These are phyloP conservation scores for Reticulitermes speratus DNA, from an alignment of 1,140 invertebrate species.

Conservation along the genomic window DNA sequence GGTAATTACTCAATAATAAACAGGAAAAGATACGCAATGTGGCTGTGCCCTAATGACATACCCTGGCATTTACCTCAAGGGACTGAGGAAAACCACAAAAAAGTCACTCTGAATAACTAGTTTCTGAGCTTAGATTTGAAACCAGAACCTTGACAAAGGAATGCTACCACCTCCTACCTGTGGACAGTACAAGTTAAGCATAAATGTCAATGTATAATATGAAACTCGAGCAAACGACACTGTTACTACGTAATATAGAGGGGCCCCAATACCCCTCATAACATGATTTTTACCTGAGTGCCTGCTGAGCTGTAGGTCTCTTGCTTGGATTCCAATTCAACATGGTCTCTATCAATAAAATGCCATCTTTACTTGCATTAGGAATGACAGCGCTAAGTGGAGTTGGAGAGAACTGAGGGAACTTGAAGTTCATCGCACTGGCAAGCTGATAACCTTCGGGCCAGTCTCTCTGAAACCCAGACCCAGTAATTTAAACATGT, in stretches of 20 bases:
- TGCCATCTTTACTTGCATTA: slow-evolving; percentile 78
- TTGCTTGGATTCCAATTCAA: slow-evolving; percentile 90
- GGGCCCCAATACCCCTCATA: background rate
- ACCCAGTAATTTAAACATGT: too few species aligned
- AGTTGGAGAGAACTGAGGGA: slow-evolving; percentile 82
- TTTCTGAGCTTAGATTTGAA: too few species aligned
- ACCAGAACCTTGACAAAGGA: too few species aligned
- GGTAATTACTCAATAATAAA: too few species aligned
- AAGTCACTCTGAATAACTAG: too few species aligned
- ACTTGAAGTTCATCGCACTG: slow-evolving; percentile 93
- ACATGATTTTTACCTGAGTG: slow-evolving; percentile 62
- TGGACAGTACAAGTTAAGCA: too few species aligned
- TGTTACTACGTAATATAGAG: background rate
- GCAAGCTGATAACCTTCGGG: slow-evolving; percentile 93
- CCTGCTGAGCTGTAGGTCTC: slow-evolving; percentile 86
- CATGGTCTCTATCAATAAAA: slow-evolving; percentile 84
- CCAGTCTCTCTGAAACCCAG: slow-evolving; percentile 76
- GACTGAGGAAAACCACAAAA: too few species aligned
- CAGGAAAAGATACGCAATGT: too few species aligned
- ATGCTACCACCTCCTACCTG: too few species aligned
- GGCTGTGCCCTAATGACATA: too few species aligned
- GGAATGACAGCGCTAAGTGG: slow-evolving; percentile 79
- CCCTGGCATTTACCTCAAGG: too few species aligned
- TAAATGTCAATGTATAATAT: too few species aligned
- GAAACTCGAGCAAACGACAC: background rate